Percentiles rank a stretch among this genome's conserved stretches.
Evolutionary conservation across 2,113 vertebrate species (phyloP).

Genomic region (Scytalopus superciliaris): DNA sequence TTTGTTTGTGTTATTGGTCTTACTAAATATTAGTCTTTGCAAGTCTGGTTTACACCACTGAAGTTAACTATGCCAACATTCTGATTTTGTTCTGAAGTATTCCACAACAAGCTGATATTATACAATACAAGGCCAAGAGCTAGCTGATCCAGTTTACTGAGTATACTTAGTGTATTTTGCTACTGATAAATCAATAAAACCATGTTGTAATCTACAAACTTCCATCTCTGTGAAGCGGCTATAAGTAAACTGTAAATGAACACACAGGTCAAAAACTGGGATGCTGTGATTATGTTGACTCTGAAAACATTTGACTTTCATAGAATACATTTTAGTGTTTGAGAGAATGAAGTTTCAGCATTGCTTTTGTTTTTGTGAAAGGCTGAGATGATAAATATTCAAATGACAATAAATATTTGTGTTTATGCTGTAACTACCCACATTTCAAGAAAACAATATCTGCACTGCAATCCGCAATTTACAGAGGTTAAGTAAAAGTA

Average conservation of each 20-base stretch:
- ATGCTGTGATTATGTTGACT: slow-evolving; percentile 76
- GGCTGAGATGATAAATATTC: slow-evolving; percentile 59
- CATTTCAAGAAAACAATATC: slow-evolving; percentile 61
- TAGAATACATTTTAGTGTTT: slow-evolving; percentile 63
- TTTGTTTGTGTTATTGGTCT: slow-evolving; percentile 74
- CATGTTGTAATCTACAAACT: slow-evolving; percentile 76
- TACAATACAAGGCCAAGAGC: slow-evolving; percentile 58
- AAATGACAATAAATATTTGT: slow-evolving; percentile 68
- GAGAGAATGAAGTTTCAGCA: slow-evolving; percentile 52
- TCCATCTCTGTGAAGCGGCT: slow-evolving; percentile 75
- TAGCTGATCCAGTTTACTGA: slow-evolving; percentile 68
- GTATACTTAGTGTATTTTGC: slow-evolving; percentile 73
- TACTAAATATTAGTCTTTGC: slow-evolving; percentile 79
- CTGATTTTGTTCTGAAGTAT: slow-evolving; percentile 73
- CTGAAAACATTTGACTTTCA: slow-evolving; percentile 77
- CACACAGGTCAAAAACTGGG: slow-evolving; percentile 71
- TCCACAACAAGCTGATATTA: slow-evolving; percentile 74
- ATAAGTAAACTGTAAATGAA: slow-evolving; percentile 79
- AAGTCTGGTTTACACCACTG: slow-evolving; percentile 58
- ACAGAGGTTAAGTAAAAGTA: slow-evolving; percentile 50
- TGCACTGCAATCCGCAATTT: slow-evolving; percentile 16
- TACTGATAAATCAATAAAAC: slow-evolving; percentile 79
- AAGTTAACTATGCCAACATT: slow-evolving; percentile 68
- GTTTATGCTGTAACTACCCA: slow-evolving; percentile 50
- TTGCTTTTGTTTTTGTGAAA: slow-evolving; percentile 49